Evolutionary conservation across 2,888 invertebrate genomes (phyloP).

Genomic region (Drosophila neonasuta): DNA sequence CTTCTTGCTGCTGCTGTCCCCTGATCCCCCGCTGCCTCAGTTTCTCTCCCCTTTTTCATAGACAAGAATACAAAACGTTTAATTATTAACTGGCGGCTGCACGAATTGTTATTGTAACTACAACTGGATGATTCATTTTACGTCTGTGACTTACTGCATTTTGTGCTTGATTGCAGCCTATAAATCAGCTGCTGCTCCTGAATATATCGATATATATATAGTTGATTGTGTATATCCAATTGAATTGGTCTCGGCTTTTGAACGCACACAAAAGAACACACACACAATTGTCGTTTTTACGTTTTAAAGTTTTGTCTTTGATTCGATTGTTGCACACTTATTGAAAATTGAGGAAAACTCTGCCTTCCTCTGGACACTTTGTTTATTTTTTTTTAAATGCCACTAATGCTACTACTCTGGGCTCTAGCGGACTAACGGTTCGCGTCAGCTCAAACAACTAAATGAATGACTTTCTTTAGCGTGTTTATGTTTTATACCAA

Average conservation of each 20-base stretch:
- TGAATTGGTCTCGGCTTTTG: constrained; percentile 8
- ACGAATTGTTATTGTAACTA: constrained; percentile 34
- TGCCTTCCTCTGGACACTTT: constrained; percentile 32
- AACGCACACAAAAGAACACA: constrained; percentile 17
- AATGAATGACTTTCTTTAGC: constrained; percentile 81
- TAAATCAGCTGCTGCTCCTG: constrained; percentile 21
- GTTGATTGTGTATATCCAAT: constrained; percentile 28
- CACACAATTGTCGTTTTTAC: neutral
- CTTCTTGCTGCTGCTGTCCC: neutral
- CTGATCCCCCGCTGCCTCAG: neutral
- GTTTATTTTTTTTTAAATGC: constrained; percentile 43
- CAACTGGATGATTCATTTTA: constrained; percentile 56
- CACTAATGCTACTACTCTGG: constrained; percentile 41
- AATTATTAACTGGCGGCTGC: constrained; percentile 48
- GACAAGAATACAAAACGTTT: constrained; percentile 61
- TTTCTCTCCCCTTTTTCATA: neutral
- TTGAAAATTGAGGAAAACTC: neutral
- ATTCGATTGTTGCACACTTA: constrained; percentile 4
- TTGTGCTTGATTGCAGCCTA: constrained; percentile 37
- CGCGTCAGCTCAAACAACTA: constrained; percentile 78
- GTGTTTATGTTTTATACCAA: constrained; percentile 81
- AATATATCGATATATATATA: constrained; percentile 1
- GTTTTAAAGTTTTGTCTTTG: constrained; percentile 11
- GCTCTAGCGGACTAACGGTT: constrained; percentile 58
- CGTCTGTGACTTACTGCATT: constrained; percentile 67